phyloP scores from a whole-genome alignment of 2,113 vertebrate genomes.

The Tricholaema leucomelas region DNA sequence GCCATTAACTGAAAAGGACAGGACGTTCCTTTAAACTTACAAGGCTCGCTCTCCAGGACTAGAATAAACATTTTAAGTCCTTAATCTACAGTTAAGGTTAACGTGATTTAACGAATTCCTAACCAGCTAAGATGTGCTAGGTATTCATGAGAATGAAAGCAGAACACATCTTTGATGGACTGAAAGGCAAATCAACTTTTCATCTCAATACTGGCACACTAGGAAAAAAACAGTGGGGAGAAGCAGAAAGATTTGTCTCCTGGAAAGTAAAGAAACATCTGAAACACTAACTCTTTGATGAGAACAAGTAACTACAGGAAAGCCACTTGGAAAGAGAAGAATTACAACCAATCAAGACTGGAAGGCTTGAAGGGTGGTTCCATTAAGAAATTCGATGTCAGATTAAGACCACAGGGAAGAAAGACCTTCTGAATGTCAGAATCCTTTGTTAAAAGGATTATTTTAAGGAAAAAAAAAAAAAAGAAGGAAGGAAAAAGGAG shows the following conservation, averaged over 20 bases:
- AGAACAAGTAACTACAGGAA: conserved; percentile 31
- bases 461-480: not conserved
- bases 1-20: conserved; percentile 3
- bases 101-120: conserved; percentile 63
- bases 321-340: conserved; percentile 17
- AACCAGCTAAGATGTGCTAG: not conserved
- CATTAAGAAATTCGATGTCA: conserved; percentile 10
- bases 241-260: not conserved
- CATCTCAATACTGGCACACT: not conserved
- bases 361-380: conserved; percentile 21
- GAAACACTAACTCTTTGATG: not conserved
- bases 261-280: not conserved
- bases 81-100: conserved; percentile 52
- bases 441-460: conserved; percentile 15
- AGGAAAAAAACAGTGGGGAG: conserved; percentile 14
- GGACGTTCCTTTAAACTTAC: not conserved
- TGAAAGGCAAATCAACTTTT: conserved; percentile 58
- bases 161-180: conserved; percentile 58
- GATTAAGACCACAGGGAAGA: conserved; percentile 40
- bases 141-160: conserved; percentile 21
- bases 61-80: not conserved
- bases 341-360: conserved; percentile 1
- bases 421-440: conserved; percentile 21
- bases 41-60: not conserved
- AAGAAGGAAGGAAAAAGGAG: not conserved